Percentiles rank a stretch among this genome's conserved stretches.
Evolutionary conservation across 2,888 invertebrate species (phyloP).

Genomic region (Schizaphis graminum): DNA sequence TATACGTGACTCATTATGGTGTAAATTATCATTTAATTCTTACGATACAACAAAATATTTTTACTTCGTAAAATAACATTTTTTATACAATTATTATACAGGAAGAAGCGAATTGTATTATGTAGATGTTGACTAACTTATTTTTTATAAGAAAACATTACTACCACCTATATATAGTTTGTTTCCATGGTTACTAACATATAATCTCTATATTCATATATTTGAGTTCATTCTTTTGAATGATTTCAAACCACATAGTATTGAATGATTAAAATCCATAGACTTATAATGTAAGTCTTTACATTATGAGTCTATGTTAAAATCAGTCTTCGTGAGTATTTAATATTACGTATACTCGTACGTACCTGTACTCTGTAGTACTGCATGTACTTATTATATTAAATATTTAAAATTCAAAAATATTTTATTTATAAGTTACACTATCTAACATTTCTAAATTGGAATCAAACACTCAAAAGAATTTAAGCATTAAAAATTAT

Average conservation of each 20-base stretch:
- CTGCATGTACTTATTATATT: not conserved
- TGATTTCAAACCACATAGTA: not conserved
- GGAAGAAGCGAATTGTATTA: not conserved
- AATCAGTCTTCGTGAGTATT: not conserved
- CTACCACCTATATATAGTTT: not conserved
- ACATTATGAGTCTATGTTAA: no score
- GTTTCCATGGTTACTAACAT: slow-evolving; percentile 31
- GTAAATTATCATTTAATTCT: not conserved
- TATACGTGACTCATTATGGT: not conserved
- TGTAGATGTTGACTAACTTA: not conserved
- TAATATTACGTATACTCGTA: not conserved
- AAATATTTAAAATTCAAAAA: not conserved
- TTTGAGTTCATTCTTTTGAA: not conserved
- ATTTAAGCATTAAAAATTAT: not conserved
- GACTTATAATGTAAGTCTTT: no score
- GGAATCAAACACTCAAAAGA: not conserved
- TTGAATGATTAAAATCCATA: not conserved
- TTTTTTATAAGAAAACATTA: slow-evolving; percentile 1
- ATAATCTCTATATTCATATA: not conserved
- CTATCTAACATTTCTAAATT: not conserved
- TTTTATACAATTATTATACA: not conserved
- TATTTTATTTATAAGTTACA: not conserved
- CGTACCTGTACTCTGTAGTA: not conserved
- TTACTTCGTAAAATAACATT: not conserved
- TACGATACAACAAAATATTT: not conserved